A percentile compares a stretch with the other conserved stretches of the same genome.
phyloP scores from a whole-genome alignment of 2,113 vertebrate genomes.

The Scytalopus superciliaris region DNA sequence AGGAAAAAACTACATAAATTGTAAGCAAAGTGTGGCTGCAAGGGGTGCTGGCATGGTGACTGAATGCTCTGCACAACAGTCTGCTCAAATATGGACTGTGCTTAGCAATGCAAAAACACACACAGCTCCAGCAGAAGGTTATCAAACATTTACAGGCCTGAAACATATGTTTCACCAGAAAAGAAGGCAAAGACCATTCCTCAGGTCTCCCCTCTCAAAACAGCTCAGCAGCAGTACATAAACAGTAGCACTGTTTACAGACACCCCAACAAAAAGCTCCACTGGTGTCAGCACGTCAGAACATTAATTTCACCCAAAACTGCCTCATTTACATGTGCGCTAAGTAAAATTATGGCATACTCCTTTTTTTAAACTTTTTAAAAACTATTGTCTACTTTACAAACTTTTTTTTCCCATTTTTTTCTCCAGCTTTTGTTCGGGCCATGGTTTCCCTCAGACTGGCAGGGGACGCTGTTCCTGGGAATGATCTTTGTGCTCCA shows the following conservation, averaged over 20 bases:
- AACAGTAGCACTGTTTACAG: neutral
- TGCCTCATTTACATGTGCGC: fast-evolving
- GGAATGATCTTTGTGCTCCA: neutral
- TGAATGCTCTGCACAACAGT: neutral
- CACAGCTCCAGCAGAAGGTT: neutral
- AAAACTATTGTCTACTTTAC: neutral
- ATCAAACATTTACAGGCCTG: neutral
- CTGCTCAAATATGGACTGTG: neutral
- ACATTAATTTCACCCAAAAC: neutral
- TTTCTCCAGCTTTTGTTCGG: neutral
- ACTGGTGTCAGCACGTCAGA: neutral
- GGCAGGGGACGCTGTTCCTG: neutral
- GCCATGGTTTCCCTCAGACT: neutral
- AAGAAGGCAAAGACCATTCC: neutral
- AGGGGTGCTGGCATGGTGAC: neutral
- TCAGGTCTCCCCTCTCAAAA: neutral
- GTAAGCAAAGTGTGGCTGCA: neutral
- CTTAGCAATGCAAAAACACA: neutral
- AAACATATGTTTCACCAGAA: neutral
- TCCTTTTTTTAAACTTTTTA: neutral
- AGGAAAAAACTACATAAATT: neutral
- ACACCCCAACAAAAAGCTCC: neutral
- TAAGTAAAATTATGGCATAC: neutral
- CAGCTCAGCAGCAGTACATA: neutral
- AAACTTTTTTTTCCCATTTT: neutral